Percentiles rank a stretch among this genome's conserved stretches.
phyloP scores from a whole-genome alignment of 2,113 vertebrate species.

The Xiphophorus hellerii region DNA sequence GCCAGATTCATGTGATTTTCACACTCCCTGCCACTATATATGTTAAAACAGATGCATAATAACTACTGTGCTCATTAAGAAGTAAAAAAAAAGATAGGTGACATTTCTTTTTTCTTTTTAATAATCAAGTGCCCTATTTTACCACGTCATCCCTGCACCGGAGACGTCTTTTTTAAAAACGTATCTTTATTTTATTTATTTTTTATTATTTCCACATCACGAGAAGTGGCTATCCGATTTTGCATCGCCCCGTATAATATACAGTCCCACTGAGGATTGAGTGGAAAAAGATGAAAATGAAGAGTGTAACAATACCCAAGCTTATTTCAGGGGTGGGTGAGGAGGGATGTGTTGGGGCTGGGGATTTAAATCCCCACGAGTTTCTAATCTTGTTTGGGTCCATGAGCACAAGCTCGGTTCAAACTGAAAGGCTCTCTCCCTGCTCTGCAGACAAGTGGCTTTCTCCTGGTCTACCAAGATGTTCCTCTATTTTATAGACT shows the following conservation, averaged over 20 bases:
- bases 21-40: neutral
- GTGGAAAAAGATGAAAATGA: constrained; percentile 47
- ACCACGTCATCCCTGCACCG: neutral
- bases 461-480: constrained; percentile 48
- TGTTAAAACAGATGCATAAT: constrained; percentile 2
- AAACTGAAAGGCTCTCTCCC: constrained; percentile 19
- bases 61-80: neutral
- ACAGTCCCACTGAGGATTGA: constrained; percentile 32
- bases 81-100: neutral
- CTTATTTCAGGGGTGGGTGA: constrained; percentile 36
- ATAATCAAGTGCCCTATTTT: neutral
- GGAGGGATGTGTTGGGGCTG: constrained; percentile 23
- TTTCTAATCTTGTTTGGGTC: constrained; percentile 56
- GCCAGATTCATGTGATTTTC: neutral
- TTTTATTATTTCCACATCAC: constrained; percentile 26
- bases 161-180: neutral
- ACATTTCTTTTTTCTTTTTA: neutral
- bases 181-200: neutral
- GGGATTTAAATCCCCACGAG: constrained; percentile 50
- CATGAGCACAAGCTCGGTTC: constrained; percentile 19
- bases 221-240: constrained; percentile 38
- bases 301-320: constrained; percentile 42
- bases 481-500: constrained; percentile 58
- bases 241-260: constrained; percentile 14
- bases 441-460: constrained; percentile 34